These are phyloP conservation scores for Gnathonemus longibarbis DNA, from an alignment of 2,113 vertebrate species.

Conservation along the genomic window DNA sequence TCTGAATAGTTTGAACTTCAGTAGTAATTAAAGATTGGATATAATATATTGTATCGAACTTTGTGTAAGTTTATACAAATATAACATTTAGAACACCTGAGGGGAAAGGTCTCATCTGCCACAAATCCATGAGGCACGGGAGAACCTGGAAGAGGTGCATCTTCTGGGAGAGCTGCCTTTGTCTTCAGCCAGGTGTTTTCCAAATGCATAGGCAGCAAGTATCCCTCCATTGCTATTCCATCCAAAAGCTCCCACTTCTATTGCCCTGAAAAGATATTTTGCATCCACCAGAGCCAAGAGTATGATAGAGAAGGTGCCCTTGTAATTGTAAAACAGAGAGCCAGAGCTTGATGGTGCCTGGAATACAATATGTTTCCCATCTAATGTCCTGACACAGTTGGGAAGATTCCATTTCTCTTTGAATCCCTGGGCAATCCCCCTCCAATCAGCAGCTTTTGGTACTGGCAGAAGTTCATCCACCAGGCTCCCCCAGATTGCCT, in stretches of 20 bases:
- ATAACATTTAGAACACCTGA: neutral
- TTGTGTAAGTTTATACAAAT: neutral
- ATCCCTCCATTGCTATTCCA: neutral
- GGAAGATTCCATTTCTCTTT: neutral
- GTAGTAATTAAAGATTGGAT: neutral
- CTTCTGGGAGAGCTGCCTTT: neutral
- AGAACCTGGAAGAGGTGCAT: neutral
- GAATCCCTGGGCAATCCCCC: neutral
- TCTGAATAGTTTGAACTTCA: neutral
- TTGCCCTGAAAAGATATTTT: neutral
- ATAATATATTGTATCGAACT: neutral
- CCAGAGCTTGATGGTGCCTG: neutral
- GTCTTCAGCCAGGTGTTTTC: neutral
- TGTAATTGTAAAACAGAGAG: neutral
- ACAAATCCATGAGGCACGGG: neutral
- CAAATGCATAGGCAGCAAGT: neutral
- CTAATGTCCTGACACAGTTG: neutral
- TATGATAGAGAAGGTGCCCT: neutral
- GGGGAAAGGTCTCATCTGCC: neutral
- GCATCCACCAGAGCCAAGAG: neutral
- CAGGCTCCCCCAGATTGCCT: neutral
- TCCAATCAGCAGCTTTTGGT: neutral
- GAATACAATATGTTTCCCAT: neutral
- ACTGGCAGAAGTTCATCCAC: neutral
- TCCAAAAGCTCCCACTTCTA: neutral